These are phyloP conservation scores for Pteria penguin DNA, from an alignment of 2,888 invertebrate species.

Conservation along the genomic window DNA sequence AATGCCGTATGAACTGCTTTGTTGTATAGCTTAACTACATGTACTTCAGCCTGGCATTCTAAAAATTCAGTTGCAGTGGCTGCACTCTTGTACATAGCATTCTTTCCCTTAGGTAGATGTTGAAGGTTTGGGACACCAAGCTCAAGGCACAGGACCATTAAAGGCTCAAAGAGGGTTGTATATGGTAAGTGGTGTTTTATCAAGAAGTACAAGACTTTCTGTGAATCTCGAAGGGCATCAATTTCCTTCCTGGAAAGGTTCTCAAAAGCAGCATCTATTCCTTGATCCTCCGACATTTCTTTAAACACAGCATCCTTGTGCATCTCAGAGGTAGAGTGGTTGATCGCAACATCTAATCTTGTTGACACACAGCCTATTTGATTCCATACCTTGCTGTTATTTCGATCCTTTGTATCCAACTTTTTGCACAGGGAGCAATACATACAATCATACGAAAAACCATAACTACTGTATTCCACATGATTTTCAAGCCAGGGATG, in stretches of 20 bases:
- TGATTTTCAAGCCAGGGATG: too few species aligned
- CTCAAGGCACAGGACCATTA: conserved; percentile 33
- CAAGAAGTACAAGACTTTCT: conserved; percentile 34
- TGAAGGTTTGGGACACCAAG: conserved; percentile 35
- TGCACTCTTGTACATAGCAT: conserved; percentile 36
- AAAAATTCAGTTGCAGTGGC: conserved; percentile 33
- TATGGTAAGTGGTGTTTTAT: conserved; percentile 36
- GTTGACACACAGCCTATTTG: too few species aligned
- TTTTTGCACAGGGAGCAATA: too few species aligned
- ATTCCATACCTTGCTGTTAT: too few species aligned
- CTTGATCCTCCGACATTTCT: conserved; percentile 7
- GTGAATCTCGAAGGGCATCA: conserved; percentile 28
- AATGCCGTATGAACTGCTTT: too few species aligned
- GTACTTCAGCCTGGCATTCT: conserved; percentile 38
- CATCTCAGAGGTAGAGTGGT: too few species aligned
- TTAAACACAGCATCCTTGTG: conserved; percentile 14
- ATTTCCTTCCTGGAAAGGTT: conserved; percentile 18
- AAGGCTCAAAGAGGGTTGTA: conserved; percentile 29
- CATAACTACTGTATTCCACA: too few species aligned
- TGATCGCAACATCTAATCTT: too few species aligned
- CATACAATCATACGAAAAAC: too few species aligned
- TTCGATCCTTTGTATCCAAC: too few species aligned
- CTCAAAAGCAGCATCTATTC: background rate
- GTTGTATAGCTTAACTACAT: too few species aligned
- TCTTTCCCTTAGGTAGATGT: conserved; percentile 23